phyloP scores from a whole-genome alignment of 2,797 vertebrate genomes.

The Mus caroli region DNA sequence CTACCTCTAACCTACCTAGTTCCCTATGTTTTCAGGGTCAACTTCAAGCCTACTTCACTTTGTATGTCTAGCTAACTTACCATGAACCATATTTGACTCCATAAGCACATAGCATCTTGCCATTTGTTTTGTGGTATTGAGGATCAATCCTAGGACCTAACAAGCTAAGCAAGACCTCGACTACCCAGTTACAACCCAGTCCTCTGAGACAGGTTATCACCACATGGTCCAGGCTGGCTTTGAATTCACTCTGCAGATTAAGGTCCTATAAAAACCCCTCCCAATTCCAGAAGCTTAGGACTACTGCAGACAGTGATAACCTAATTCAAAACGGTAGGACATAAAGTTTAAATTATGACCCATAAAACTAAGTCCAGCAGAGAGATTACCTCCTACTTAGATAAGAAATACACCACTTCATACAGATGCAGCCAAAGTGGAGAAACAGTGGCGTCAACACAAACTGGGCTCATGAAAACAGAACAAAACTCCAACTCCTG shows the following conservation, averaged over 20 bases:
- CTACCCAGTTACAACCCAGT: not conserved
- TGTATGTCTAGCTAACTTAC: slow-evolving; percentile 3
- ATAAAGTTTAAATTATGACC: slow-evolving; percentile 8
- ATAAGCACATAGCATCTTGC: not conserved
- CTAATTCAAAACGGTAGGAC: not conserved
- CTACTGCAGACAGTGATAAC: not conserved
- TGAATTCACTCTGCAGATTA: not conserved
- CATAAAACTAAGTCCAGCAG: slow-evolving; percentile 46
- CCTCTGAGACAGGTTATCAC: not conserved
- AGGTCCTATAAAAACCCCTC: not conserved
- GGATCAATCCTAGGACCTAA: not conserved
- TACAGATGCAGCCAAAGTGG: not conserved
- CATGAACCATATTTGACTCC: not conserved
- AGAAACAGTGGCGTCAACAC: not conserved
- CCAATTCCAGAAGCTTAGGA: slow-evolving; percentile 2
- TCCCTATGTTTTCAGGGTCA: slow-evolving; percentile 25
- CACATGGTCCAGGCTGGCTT: not conserved
- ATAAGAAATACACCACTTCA: slow-evolving; percentile 11
- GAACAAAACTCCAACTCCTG: not conserved
- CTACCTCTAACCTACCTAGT: not conserved
- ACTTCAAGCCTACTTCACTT: slow-evolving; percentile 9
- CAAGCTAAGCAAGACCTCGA: not conserved
- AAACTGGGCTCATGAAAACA: not conserved
- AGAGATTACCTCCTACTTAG: not conserved
- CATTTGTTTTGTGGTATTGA: not conserved